Base-by-base conservation (phyloP, 2,797 vertebrate genomes). In the Hoplostethus mediterraneus region DNA sequence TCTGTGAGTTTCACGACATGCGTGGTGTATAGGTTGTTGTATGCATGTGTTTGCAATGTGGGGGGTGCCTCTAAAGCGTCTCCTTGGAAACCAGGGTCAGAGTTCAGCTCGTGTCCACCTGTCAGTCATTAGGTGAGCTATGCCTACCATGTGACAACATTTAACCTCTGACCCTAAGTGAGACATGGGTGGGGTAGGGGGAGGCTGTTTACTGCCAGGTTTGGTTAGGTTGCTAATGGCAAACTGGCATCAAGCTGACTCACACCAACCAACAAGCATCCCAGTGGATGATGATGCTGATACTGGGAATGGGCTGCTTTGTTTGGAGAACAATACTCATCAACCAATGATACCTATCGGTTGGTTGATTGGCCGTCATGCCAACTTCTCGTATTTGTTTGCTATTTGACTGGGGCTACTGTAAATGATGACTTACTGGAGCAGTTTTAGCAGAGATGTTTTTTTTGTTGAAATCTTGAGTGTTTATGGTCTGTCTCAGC, bases 101-200 rank as follows among this genome's bases (percentile, higher is more conserved):
- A 81, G 78, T 67, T 82, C 75, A 66, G 55, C 62, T 56, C 44
- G 54, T 47, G 61, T 73, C 85, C 87, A 91, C 75, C 90, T 92
- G 92, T 91, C 91, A 90, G 79, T 92, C 86, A 93, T 93, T 92
- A 92, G 80, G 60, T 14, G 2, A 84, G 66, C 56, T 79, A 90
- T 92, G 86, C 72, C 49, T 57, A 73, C 82, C 90, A 92, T 91
- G 85, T 92, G 90, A 91, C 87, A 89, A 77, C 88, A 87, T 80
- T 90, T 91, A 67, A 28, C 87, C 87, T 82, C 60, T 64, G 77
- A 89, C 86, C 86, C 73, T 3, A 0, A 1, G 55, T 10, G 57
- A 70, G 77, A 72, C 80, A 9, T 38, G 68, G 60, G 51, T 14
- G 31, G 68, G 49, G 36, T 12, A 45, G 57, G 21, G 17, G 2